phyloP scores from a whole-genome alignment of 1,140 invertebrate species.

The Palaemon carinicauda region DNA sequence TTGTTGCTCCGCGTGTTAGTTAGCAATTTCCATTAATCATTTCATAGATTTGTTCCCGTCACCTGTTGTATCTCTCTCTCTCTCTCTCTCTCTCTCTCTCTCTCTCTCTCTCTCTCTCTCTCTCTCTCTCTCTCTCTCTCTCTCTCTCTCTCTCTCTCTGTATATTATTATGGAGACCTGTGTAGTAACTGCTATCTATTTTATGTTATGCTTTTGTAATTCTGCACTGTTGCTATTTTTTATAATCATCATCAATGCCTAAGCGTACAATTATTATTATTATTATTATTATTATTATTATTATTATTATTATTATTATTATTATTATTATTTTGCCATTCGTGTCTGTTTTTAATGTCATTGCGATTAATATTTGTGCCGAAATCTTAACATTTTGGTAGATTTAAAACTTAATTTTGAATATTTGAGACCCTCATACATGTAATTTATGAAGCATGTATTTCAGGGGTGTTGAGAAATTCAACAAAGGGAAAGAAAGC shows the following conservation, averaged over 20 bases:
- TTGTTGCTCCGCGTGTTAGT: too few relatives aligned
- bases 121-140: background rate
- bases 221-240: background rate
- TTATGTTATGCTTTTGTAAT: background rate
- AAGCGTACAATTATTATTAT: too few relatives aligned
- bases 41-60: background rate
- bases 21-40: background rate
- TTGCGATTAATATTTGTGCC: background rate
- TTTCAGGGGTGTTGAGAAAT: too few relatives aligned
- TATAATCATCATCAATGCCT: too few relatives aligned
- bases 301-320: background rate
- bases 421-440: too few relatives aligned
- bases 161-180: background rate
- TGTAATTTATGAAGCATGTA: too few relatives aligned
- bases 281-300: background rate
- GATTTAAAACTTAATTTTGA: too few relatives aligned
- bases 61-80: background rate
- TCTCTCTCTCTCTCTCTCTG: background rate
- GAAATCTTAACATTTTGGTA: too few relatives aligned
- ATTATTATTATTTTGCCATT: background rate
- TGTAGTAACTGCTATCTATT: background rate
- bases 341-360: background rate
- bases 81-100: slow-evolving; percentile 9
- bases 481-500: too few relatives aligned
- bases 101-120: background rate